Base-by-base conservation (phyloP, 2,113 vertebrate genomes). In the Gadus macrocephalus region DNA sequence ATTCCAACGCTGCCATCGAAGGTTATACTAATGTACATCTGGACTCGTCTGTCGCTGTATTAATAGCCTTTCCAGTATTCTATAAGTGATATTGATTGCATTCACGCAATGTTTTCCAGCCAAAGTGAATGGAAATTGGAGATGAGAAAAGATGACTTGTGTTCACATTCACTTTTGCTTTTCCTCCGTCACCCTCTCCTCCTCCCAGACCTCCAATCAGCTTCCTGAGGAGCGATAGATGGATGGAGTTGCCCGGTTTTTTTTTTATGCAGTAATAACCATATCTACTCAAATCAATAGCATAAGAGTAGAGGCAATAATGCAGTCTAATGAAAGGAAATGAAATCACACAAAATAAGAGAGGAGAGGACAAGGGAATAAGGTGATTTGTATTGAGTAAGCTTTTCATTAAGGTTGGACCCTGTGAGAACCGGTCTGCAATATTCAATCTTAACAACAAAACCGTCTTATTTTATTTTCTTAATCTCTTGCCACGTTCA, bases 271-370 rank as follows among this genome's bases (percentile, higher is more conserved):
- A 93, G 93, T 94, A 95, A 95, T 96, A 96, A 94, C 93, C 89
- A 94, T 94, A 93, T 92, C 92, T 92, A 93, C 93, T 91, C 94
- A 94, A 96, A 96, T 96, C 95, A 96, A 95, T 95, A 95, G 92
- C 92, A 90, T 84, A 86, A 88, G 89, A 90, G 91, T 92, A 88
- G 90, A 92, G 91, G 91, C 92, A 95, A 94, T 95, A 95, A 96
- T 95, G 93, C 79, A 91, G 87, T 79, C 70, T 93, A 88, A 83
- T 77, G 93, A 91, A 91, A 93, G 91, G 91, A 94, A 95, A 96
- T 95, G 91, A 95, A 96, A 96, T 94, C 92, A 89, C 91, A 93
- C 85, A 82, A 85, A 87, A 90, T 87, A 80, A 87, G 88, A 89
- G 85, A 85, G 84, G 87, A 15, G 76, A 77, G 79, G 85, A 76